phyloP scores from a whole-genome alignment of 2,797 vertebrate genomes.

The Margarornis squamiger region DNA sequence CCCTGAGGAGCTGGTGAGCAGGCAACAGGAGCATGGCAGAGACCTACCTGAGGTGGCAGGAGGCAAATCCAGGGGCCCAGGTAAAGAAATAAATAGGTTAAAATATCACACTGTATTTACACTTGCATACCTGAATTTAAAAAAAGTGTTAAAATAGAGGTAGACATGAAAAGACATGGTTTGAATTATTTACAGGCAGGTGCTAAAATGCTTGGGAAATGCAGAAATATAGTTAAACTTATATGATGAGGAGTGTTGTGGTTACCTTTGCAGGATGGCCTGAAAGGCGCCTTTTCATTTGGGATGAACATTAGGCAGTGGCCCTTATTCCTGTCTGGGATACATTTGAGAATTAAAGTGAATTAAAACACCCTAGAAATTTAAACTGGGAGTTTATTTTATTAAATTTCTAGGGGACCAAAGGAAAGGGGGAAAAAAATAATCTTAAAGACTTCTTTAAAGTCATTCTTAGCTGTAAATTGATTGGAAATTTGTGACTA shows the following conservation, averaged over 20 bases:
- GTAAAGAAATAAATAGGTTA: not conserved
- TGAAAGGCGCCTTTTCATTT: not conserved
- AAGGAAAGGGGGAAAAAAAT: not conserved
- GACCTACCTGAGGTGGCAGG: not conserved
- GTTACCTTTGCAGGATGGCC: not conserved
- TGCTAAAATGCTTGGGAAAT: not conserved
- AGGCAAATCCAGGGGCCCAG: not conserved
- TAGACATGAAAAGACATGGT: not conserved
- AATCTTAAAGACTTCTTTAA: not conserved
- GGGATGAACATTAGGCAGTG: not conserved
- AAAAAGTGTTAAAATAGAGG: not conserved
- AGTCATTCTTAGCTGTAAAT: not conserved
- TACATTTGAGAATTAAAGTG: not conserved
- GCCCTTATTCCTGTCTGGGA: not conserved
- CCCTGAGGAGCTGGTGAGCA: rapidly evolving
- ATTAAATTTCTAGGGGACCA: not conserved
- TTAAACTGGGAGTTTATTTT: not conserved
- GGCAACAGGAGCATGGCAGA: rapidly evolving
- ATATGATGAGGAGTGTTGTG: not conserved
- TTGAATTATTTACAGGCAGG: not conserved
- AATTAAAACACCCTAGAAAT: not conserved
- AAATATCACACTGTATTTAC: not conserved
- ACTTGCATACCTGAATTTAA: not conserved
- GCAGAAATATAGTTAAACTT: not conserved
- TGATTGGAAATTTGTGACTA: not conserved